Evolutionary conservation across 2,888 invertebrate genomes (phyloP).

Genomic region (Tipula vernalis): DNA sequence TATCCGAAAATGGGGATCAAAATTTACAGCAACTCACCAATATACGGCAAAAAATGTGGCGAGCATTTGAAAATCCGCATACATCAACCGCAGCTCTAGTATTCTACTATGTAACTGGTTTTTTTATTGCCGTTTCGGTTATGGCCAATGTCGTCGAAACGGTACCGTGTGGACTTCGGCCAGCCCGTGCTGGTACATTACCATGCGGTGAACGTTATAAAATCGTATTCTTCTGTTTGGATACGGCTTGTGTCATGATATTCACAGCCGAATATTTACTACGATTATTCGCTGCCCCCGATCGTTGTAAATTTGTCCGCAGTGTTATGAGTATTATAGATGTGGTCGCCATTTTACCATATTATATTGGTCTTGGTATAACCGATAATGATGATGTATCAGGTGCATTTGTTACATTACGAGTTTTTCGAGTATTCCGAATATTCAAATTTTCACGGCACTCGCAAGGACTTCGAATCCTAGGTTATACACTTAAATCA

Average conservation of each 20-base stretch:
- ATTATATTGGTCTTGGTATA: constrained; percentile 95
- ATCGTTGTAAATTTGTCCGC: constrained; percentile 92
- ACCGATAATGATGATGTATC: constrained; percentile 98
- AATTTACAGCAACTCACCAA: constrained; percentile 77
- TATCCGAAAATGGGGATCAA: constrained; percentile 86
- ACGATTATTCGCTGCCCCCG: constrained; percentile 94
- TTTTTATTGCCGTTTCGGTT: constrained; percentile 98
- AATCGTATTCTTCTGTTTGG: constrained; percentile 94
- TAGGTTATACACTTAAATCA: constrained; percentile 97
- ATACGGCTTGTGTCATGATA: constrained; percentile 99
- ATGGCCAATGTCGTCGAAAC: constrained; percentile 99
- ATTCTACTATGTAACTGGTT: constrained; percentile 99
- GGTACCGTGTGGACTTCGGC: constrained; percentile 81
- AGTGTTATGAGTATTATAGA: constrained; percentile 99
- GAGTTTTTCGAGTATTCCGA: constrained; percentile 98
- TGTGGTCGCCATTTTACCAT: constrained; percentile 97
- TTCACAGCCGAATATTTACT: constrained; percentile 97
- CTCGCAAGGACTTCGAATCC: constrained; percentile 94
- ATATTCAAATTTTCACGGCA: constrained; percentile 99
- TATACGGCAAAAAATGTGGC: constrained; percentile 94
- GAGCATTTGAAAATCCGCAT: constrained; percentile 99
- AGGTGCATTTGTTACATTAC: constrained; percentile 95
- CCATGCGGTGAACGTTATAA: constrained; percentile 97
- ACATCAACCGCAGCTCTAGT: constrained; percentile 98
- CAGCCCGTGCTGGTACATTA: constrained; percentile 73